Base-by-base conservation (phyloP, 2,888 invertebrate species). In the Hedychridium roseum region DNA sequence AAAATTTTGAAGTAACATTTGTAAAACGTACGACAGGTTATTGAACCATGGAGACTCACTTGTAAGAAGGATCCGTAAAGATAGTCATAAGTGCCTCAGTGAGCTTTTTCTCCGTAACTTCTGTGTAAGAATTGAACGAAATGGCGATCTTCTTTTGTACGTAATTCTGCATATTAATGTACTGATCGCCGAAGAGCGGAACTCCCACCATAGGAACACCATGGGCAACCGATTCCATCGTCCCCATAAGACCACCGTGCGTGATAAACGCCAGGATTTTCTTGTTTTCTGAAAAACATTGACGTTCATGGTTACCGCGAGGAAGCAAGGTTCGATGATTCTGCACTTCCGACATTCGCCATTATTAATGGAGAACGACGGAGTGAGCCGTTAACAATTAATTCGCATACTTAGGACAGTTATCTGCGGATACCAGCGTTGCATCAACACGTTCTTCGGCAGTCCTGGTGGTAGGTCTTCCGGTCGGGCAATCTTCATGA, bases 101-200 rank as follows among this genome's bases (percentile, higher is more conserved):
- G 6, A 76, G 42, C 2, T 43, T 47, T 14, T 67, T 53, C 2
- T 54, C 61, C 0, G 66, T 67, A 1, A 75, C 12, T 1, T 69
- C 41, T 0, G 42, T 1, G 17, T 61, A 2, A 3, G 51, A 45
- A 0, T 40, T 35, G 3, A 73, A 11, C 1, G 43, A 35, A 9
- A 70, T 28, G 0, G 56, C 66, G 1, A 71, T 27, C 1, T 67
- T 60, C 31, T 49, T 64, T 0, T 43, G 12, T 2, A 26, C 63
- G 2, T 46, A 58, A 7, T 42, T 52, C 12, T 45, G 26, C 1
- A 73, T 43, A 28, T 74, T 75, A 1, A 34, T 9, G 2, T 5
- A 3, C 18, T 77, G 76, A 57, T 77, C 76, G 0, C 65, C 71
- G 34, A 72, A 75, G 1, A 77, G 42, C 0, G 76, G 76, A 16